phyloP scores from a whole-genome alignment of 1,140 invertebrate genomes.

The Macrobrachium rosenbergii region DNA sequence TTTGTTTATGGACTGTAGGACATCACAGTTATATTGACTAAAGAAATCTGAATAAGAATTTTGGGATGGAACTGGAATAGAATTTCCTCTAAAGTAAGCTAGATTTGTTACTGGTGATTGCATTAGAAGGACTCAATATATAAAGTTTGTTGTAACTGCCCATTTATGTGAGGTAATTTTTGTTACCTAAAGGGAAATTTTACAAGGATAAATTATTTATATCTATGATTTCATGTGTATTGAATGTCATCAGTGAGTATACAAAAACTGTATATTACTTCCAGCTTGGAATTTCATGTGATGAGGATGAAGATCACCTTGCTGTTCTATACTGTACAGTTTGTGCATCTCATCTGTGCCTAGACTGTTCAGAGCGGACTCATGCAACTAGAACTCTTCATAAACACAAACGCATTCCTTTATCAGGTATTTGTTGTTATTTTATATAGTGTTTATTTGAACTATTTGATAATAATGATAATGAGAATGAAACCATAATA shows the following conservation, averaged over 20 bases:
- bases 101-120: too few relatives aligned
- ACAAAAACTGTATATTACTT: conserved; percentile 35
- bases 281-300: conserved; percentile 74
- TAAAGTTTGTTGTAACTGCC: too few relatives aligned
- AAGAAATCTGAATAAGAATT: too few relatives aligned
- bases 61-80: too few relatives aligned
- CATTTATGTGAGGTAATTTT: too few relatives aligned
- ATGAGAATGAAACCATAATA: too few relatives aligned
- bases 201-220: neutral
- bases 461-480: too few relatives aligned
- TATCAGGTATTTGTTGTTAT: conserved; percentile 70
- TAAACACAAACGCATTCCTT: conserved; percentile 75
- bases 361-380: conserved; percentile 74
- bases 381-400: conserved; percentile 75
- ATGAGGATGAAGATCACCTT: conserved; percentile 76
- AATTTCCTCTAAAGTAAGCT: too few relatives aligned
- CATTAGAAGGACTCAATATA: too few relatives aligned
- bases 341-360: conserved; percentile 76
- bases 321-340: conserved; percentile 77
- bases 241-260: neutral
- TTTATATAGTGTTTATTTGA: neutral
- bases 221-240: neutral
- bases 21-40: too few relatives aligned
- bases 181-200: too few relatives aligned
- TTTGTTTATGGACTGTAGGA: too few relatives aligned